A percentile compares a stretch with the other conserved stretches of the same genome.
Conservation (phyloP, 2,888 invertebrate genomes). For the Morpho deidamia region DNA sequence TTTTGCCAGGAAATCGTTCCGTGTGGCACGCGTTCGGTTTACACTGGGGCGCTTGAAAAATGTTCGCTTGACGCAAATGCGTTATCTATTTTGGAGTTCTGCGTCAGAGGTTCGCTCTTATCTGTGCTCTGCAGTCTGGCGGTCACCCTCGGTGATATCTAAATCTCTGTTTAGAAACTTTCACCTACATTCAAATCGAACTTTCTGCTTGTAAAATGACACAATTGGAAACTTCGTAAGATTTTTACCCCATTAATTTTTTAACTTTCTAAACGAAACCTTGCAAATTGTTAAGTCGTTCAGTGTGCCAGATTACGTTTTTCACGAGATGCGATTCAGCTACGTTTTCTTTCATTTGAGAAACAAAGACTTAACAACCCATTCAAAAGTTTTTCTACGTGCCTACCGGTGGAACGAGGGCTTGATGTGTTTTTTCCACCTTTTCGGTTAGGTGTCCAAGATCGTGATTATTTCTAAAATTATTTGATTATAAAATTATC, state of each 20-base stretch:
- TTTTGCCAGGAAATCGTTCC: slow-evolving; percentile 67
- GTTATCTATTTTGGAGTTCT: slow-evolving; percentile 76
- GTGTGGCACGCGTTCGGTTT: slow-evolving; percentile 62
- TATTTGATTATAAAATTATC: background rate
- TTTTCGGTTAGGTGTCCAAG: background rate
- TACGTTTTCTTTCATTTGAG: slow-evolving; percentile 9
- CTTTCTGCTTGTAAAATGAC: background rate
- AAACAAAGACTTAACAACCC: slow-evolving; percentile 5
- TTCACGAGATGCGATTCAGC: slow-evolving; percentile 6
- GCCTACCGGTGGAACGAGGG: background rate
- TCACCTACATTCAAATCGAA: slow-evolving; percentile 4
- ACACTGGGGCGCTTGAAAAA: slow-evolving; percentile 65
- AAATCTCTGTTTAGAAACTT: slow-evolving; percentile 26
- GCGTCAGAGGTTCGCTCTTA: slow-evolving; percentile 68
- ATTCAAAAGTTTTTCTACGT: slow-evolving; percentile 5
- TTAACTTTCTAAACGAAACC: background rate
- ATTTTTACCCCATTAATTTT: background rate
- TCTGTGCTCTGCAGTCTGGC: slow-evolving; percentile 66
- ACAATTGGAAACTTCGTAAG: background rate
- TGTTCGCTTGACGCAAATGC: slow-evolving; percentile 76
- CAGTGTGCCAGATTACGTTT: slow-evolving; percentile 4
- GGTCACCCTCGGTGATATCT: slow-evolving; percentile 54
- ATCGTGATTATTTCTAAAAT: background rate
- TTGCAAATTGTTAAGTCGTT: background rate
- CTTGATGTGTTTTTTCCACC: background rate